Percentiles rank a stretch among this genome's conserved stretches.
Evolutionary conservation across 2,888 invertebrate species (phyloP).

Genomic region (Mechanitis messenoides): DNA sequence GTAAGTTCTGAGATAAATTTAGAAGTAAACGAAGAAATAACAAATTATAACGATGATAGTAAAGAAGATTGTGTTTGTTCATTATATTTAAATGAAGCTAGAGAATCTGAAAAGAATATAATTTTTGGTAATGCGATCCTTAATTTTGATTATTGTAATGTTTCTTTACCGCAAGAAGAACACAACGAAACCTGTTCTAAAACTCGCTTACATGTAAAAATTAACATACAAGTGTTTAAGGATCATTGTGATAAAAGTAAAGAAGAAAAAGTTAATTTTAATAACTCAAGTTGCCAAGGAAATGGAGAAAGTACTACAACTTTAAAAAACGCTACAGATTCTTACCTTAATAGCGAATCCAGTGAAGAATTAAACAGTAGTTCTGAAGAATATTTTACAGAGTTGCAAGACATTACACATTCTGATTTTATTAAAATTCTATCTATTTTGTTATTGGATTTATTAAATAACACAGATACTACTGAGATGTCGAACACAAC

Average conservation of each 20-base stretch:
- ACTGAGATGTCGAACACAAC: background rate
- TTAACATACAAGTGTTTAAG: background rate
- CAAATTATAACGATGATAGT: background rate
- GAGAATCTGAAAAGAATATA: constrained; percentile 9
- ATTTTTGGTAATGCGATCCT: background rate
- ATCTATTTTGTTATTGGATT: constrained; percentile 14
- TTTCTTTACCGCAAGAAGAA: background rate
- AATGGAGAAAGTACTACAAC: background rate
- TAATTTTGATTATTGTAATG: background rate
- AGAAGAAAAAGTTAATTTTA: background rate
- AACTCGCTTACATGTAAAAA: background rate
- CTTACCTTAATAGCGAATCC: background rate
- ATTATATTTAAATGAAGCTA: background rate
- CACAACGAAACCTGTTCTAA: background rate
- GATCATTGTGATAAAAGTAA: background rate
- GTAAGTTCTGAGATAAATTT: background rate
- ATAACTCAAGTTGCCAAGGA: too few relatives aligned
- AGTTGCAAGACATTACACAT: constrained; percentile 6
- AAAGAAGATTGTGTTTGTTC: constrained; percentile 1
- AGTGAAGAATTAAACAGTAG: background rate
- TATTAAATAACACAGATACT: constrained; percentile 10
- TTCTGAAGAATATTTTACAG: background rate
- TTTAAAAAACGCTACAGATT: constrained; percentile 13
- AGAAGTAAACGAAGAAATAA: background rate
- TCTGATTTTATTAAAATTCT: constrained; percentile 16